Conservation (phyloP, 2,888 invertebrate genomes). For the Patella pellucida region DNA sequence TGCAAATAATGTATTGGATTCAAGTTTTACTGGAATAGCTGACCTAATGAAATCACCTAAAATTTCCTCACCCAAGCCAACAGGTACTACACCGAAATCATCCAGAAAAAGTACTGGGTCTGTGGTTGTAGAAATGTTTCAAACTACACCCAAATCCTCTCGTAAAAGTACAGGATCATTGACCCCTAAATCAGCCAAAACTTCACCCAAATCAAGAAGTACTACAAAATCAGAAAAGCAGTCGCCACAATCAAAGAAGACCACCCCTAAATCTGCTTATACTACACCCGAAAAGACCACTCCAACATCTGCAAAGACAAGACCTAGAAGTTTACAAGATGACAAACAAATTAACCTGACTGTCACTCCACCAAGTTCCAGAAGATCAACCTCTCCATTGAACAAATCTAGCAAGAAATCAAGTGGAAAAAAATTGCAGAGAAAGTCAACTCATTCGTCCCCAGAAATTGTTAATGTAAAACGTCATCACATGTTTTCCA, state of each 20-base stretch:
- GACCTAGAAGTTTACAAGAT: background rate
- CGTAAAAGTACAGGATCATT: background rate
- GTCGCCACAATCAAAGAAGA: constrained; percentile 27
- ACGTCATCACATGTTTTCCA: constrained; percentile 14
- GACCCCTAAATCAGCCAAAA: constrained; percentile 14
- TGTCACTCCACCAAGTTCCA: background rate
- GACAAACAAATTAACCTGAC: constrained; percentile 6
- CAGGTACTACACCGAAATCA: constrained; percentile 30
- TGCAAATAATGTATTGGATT: constrained; percentile 11
- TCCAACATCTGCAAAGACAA: constrained; percentile 23
- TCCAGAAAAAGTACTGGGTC: constrained; percentile 22
- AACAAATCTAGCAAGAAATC: too few species aligned
- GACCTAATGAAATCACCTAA: constrained; percentile 31
- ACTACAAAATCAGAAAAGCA: constrained; percentile 30
- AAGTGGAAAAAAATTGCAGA: too few species aligned
- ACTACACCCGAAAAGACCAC: constrained; percentile 22
- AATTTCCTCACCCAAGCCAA: constrained; percentile 26
- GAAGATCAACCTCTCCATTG: background rate
- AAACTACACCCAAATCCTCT: constrained; percentile 19
- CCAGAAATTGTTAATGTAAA: too few species aligned
- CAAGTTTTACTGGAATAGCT: constrained; percentile 31
- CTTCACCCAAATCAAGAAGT: constrained; percentile 15
- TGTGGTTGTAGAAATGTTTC: constrained; percentile 27
- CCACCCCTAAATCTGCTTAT: constrained; percentile 12
- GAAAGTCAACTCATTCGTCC: too few species aligned